Evolutionary conservation across 2,113 vertebrate genomes (phyloP), one percentile per base, ranked within the genome.

Genomic region (Aptenodytes patagonicus): DNA sequence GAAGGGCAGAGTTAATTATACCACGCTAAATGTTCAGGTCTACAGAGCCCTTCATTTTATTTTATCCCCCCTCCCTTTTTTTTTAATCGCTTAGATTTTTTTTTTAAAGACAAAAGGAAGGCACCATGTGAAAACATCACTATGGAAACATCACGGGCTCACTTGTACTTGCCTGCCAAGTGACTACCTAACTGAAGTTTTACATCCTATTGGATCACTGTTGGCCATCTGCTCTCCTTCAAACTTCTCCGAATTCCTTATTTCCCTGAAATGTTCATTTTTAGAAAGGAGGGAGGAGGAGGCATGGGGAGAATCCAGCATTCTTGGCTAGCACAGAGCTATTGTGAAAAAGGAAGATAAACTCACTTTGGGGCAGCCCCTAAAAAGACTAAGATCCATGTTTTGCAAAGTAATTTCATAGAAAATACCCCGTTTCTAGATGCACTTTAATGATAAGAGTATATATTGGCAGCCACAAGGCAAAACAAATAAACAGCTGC

Each of bases 101-200:
- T 94, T 94, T 96, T 69, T 77, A 93, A 96, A 94, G 84, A 88
- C 82, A 83, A 97, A 93, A 96, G 92, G 78, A 94, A 96, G 87
- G 72, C 93, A 94, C 85, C 69, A 70, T 81, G 95, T 96, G 95
- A 97, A 97, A 95, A 91, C 80, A 86, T 98, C 94, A 86, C 98
- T 97, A 97, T 98, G 98, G 98, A 98, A 98, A 98, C 97, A 83
- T 94, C 94, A 86, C 36, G 55, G 95, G 89, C 96, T 94, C 94
- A 55, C 72, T 93, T 60, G 38, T 57, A 85, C 85, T 96, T 94
- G 93, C 89, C 81, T 95, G 97, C 92, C 97, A 97, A 97, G 87
- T 47, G 21, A 97, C 95, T 90, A 96, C 86, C 96, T 97, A 94
- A 94, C 90, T 89, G 51, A 91, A 92, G 90, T 97, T 97, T 88